These are phyloP conservation scores for Procapra przewalskii DNA, from an alignment of 2,113 vertebrate genomes.

Conservation along the genomic window DNA sequence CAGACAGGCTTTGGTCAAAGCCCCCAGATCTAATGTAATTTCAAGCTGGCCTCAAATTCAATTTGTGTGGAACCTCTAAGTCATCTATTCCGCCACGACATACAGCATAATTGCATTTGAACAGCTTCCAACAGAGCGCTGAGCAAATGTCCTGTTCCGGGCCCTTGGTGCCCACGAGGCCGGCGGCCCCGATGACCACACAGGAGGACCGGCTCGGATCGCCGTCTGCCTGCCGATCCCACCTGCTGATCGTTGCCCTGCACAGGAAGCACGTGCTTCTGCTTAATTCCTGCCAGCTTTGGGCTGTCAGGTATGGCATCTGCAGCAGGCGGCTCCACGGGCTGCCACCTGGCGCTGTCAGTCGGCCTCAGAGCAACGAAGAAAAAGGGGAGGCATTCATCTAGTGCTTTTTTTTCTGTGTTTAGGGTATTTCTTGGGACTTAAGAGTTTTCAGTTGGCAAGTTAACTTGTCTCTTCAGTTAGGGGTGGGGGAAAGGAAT, in stretches of 20 bases:
- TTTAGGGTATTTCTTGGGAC: constrained; percentile 66
- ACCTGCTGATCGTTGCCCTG: constrained; percentile 72
- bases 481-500: neutral
- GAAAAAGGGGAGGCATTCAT: constrained; percentile 65
- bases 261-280: constrained; percentile 70
- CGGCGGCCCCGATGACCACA: constrained; percentile 63
- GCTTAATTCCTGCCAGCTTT: constrained; percentile 58
- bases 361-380: constrained; percentile 29
- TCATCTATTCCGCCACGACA: constrained; percentile 51
- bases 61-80: constrained; percentile 68
- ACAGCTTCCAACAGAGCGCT: constrained; percentile 44
- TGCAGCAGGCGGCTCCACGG: constrained; percentile 55
- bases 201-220: constrained; percentile 29
- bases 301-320: constrained; percentile 66
- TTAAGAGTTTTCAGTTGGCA: constrained; percentile 57
- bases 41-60: constrained; percentile 73
- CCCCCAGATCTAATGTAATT: constrained; percentile 72
- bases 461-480: constrained; percentile 58
- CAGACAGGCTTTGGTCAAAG: constrained; percentile 66
- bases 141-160: constrained; percentile 56
- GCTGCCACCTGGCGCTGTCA: constrained; percentile 70
- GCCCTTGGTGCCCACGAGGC: constrained; percentile 8
- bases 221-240: constrained; percentile 56
- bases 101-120: constrained; percentile 57
- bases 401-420: constrained; percentile 63